Conservation (phyloP, 2,113 vertebrate species). For the Sander lucioperca region DNA sequence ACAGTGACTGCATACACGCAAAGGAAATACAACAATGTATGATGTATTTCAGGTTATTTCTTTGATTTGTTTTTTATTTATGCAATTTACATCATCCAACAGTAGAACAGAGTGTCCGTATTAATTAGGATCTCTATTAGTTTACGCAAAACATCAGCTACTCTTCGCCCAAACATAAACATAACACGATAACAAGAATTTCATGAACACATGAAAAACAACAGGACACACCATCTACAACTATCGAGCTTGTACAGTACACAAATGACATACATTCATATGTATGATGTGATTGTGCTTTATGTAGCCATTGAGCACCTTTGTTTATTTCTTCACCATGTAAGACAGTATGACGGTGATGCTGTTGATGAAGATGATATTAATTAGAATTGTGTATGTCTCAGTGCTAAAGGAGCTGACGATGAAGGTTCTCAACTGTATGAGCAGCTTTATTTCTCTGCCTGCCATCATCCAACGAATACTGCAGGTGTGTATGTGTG, state of each 20-base stretch:
- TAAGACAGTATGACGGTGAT: not conserved
- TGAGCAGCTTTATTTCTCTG: conserved; percentile 95
- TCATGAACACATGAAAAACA: no score
- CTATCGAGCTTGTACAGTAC: no score
- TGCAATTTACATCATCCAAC: not conserved
- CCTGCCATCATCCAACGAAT: conserved; percentile 95
- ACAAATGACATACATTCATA: no score
- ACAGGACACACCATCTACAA: no score
- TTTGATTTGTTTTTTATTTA: not conserved
- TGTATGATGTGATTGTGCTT: not conserved
- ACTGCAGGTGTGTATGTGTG: conserved; percentile 85
- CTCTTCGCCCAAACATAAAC: no score
- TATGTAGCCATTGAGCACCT: not conserved
- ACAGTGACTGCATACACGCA: not conserved
- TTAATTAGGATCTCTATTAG: no score
- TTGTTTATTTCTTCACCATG: not conserved
- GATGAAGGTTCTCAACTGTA: conserved; percentile 95
- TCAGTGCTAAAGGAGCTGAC: conserved; percentile 94
- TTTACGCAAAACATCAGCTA: no score
- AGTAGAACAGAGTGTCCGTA: no score
- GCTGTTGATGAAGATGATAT: not conserved
- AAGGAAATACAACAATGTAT: not conserved
- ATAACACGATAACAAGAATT: no score
- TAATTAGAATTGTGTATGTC: conserved; percentile 7
- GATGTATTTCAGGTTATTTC: not conserved